Evolutionary conservation across 2,113 vertebrate genomes (phyloP).

Genomic region (Alligator sinensis): DNA sequence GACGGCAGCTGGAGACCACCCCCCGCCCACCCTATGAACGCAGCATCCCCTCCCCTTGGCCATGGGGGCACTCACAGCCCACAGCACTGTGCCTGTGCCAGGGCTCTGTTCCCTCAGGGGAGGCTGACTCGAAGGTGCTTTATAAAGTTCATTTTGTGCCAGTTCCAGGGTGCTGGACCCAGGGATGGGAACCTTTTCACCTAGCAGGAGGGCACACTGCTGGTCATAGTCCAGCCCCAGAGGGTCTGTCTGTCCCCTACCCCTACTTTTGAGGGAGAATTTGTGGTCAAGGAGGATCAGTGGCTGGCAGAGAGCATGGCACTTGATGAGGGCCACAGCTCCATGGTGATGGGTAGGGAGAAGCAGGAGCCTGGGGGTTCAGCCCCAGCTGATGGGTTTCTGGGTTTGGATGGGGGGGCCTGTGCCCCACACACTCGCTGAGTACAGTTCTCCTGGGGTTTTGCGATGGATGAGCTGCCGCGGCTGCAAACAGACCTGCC

Average conservation of each 20-base stretch:
- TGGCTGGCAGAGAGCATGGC: not conserved
- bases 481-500: not conserved
- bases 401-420: not conserved
- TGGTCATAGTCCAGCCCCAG: not conserved
- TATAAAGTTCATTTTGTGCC: not conserved
- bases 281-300: not conserved
- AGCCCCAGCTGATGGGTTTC: not conserved
- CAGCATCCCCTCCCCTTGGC: too few relatives aligned
- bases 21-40: too few relatives aligned
- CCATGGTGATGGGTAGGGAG: not conserved
- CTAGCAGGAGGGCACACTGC: not conserved
- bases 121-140: too few relatives aligned
- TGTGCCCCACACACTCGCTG: not conserved
- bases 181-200: not conserved
- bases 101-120: too few relatives aligned
- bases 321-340: not conserved
- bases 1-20: too few relatives aligned
- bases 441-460: not conserved
- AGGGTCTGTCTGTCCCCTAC: not conserved
- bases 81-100: too few relatives aligned
- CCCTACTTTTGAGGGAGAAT: not conserved
- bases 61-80: too few relatives aligned
- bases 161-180: not conserved
- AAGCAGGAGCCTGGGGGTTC: not conserved
- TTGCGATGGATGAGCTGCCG: not conserved